Base-by-base conservation (phyloP, 2,888 invertebrate species). In the Himalopsyche tibetana region DNA sequence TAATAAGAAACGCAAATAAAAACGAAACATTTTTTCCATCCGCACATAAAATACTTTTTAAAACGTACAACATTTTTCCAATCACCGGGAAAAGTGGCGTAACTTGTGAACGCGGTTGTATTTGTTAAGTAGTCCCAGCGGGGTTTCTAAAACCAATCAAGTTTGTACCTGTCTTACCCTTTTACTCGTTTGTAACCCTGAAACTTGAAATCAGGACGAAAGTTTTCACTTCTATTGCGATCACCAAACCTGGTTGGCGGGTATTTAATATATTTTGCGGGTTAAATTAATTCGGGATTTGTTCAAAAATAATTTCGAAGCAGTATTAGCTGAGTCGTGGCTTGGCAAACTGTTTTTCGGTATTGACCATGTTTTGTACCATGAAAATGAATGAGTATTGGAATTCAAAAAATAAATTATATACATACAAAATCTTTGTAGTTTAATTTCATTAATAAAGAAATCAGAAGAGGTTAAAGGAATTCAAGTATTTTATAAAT, bases 141-240 rank as follows among this genome's bases (percentile, higher is more conserved):
- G 63, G 63, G n/a, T 19, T n/a, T 63, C 63, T 19, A 19, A 63
- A 63, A 63, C 63, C 63, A 63, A 63, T 63, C 63, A 63, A 63
- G 63, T 6, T 4, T 63, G 63, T 63, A 63, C 63, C 63, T 63
- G n/a, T 28, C 4, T 5, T 63, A 63, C 63, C 63, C 19, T 19
- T 63, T 63, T 63, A 28, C 19, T 63, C 63, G 63, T 19, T 6
- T 63, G 63, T 8, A 19, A 63, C 63, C 15, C 63, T 6, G 63
- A 19, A 28, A 4, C n/a, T 63, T 11, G 19, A 63, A 63, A 63
- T 28, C 63, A 63, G 63, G n/a, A 28, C 6, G 63, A 63, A 19
- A 63, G 63, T 63, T 63, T 63, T 63, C 63, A 17, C 4, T 56
- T 19, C 56, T 19, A 56, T n/a, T 56, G 17, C 56, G 56, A 1